These are phyloP conservation scores for Synodontis membranacea DNA, from an alignment of 2,113 vertebrate genomes.

Conservation along the genomic window DNA sequence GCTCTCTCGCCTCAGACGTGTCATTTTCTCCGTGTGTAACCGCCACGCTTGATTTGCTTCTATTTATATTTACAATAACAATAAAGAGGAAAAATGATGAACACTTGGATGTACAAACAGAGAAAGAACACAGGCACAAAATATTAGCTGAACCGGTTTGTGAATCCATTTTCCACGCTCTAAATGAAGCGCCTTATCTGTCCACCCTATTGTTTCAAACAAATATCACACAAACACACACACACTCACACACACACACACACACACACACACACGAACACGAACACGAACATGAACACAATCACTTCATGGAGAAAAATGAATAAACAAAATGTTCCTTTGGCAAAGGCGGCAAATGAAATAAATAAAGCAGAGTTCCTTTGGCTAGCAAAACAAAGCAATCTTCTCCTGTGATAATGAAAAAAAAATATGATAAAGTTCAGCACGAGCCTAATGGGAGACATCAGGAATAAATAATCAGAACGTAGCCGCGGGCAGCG, in stretches of 20 bases:
- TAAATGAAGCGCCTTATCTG: conserved; percentile 42
- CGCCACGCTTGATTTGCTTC: conserved; percentile 34
- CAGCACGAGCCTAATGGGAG: background rate
- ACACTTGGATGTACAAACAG: conserved; percentile 15
- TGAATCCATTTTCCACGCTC: conserved; percentile 32
- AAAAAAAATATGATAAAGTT: background rate
- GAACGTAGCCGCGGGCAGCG: background rate
- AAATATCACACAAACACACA: conserved; percentile 7
- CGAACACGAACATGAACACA: background rate
- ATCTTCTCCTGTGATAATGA: background rate
- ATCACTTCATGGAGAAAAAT: background rate
- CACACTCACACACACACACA: background rate
- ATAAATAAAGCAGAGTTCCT: background rate
- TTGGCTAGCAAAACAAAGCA: background rate
- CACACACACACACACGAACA: background rate
- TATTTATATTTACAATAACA: conserved; percentile 46
- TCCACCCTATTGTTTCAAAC: background rate
- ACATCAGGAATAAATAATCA: background rate
- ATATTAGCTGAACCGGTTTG: conserved; percentile 23
- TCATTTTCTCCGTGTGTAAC: background rate
- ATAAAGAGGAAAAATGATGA: conserved; percentile 29
- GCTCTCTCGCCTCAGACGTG: background rate
- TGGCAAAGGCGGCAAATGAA: background rate
- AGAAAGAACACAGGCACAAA: conserved; percentile 4
- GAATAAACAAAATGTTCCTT: conserved; percentile 10